phyloP scores from a whole-genome alignment of 2,113 vertebrate genomes.

The Tetraodon nigroviridis region DNA sequence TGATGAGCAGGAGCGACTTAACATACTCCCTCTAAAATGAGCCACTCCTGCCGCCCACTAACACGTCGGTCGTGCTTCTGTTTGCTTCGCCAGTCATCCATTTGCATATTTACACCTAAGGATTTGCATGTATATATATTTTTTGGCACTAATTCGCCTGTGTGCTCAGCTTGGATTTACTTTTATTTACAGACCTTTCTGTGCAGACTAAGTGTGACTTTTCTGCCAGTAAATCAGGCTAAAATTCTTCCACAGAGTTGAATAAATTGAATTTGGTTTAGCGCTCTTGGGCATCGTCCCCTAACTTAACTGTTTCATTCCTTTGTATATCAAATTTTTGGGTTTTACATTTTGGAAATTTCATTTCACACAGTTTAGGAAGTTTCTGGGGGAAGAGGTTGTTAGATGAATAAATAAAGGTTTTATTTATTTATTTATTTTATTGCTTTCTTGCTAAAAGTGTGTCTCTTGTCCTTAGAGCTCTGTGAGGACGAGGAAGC shows the following conservation, averaged over 20 bases:
- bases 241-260: too few species aligned
- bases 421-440: too few species aligned
- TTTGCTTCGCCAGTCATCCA: slow-evolving; percentile 30
- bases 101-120: slow-evolving; percentile 55
- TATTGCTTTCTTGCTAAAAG: too few species aligned
- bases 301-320: not conserved
- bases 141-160: slow-evolving; percentile 35
- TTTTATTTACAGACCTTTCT: slow-evolving; percentile 8
- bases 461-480: slow-evolving; percentile 62
- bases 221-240: not conserved
- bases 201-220: slow-evolving; percentile 6
- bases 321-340: not conserved
- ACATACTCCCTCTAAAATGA: slow-evolving; percentile 3
- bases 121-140: slow-evolving; percentile 59
- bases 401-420: slow-evolving; percentile 3
- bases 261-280: not conserved
- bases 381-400: not conserved
- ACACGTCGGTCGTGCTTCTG: slow-evolving; percentile 31
- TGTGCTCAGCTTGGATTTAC: slow-evolving; percentile 14
- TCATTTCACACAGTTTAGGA: not conserved
- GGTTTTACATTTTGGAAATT: not conserved
- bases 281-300: not conserved
- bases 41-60: slow-evolving; percentile 15
- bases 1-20: slow-evolving; percentile 1
- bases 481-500: slow-evolving; percentile 82